These are phyloP conservation scores for Anniella stebbinsi DNA, from an alignment of 2,797 vertebrate species.

Conservation along the genomic window DNA sequence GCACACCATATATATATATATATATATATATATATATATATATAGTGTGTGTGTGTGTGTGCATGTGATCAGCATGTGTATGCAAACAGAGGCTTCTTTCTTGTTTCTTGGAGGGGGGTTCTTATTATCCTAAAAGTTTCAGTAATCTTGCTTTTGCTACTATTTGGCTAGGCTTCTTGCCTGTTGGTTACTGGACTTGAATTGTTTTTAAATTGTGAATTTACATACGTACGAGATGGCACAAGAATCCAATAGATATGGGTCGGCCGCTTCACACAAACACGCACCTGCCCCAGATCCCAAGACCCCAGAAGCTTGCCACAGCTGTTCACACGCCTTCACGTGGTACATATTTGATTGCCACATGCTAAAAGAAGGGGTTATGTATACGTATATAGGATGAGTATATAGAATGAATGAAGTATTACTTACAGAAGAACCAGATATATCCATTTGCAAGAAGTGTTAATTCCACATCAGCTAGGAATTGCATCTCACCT, in stretches of 20 bases:
- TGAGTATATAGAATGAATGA: not conserved
- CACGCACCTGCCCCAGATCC: not conserved
- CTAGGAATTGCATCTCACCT: not conserved
- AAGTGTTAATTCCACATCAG: not conserved
- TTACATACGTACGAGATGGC: not conserved
- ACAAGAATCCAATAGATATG: not conserved
- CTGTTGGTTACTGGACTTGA: not conserved
- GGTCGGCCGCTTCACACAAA: not conserved
- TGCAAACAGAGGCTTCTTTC: not conserved
- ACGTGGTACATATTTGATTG: not conserved
- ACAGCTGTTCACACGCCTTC: not conserved
- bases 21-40: not conserved
- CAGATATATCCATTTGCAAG: not conserved
- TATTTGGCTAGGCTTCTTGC: not conserved
- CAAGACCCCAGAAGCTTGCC: not conserved
- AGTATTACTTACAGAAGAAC: not conserved
- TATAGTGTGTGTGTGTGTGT: no score
- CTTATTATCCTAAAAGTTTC: not conserved
- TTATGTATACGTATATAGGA: not conserved
- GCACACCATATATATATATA: not conserved
- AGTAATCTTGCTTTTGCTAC: no score
- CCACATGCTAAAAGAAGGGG: not conserved
- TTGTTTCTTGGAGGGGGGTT: not conserved
- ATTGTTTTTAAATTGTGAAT: not conserved
- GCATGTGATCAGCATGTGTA: not conserved